Conservation (phyloP, 1,140 invertebrate genomes). For the Nephila pilipes region DNA sequence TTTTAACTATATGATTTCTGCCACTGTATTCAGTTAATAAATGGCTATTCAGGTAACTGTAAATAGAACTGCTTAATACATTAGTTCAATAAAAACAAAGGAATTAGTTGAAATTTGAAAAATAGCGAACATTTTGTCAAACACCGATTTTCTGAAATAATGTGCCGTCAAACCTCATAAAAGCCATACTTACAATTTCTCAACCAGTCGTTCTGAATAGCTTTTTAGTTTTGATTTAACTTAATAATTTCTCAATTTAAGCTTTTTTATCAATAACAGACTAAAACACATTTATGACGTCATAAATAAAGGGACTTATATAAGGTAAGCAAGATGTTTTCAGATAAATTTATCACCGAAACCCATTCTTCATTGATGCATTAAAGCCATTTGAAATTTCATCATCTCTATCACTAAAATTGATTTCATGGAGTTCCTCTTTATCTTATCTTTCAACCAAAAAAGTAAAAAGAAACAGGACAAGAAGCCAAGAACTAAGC, state of each 20-base stretch:
- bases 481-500: constrained; percentile 4
- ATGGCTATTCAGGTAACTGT: no score
- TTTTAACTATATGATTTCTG: no score
- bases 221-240: background rate
- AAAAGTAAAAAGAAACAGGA: background rate
- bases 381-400: background rate
- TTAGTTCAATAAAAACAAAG: no score
- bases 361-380: background rate
- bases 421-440: background rate
- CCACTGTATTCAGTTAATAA: no score
- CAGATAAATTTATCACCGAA: no score
- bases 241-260: background rate
- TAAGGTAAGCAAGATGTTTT: no score
- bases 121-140: no score
- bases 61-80: no score
- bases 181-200: background rate
- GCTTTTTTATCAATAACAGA: background rate
- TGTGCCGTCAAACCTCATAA: background rate
- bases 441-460: background rate
- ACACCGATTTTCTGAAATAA: background rate
- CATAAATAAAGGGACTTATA: background rate
- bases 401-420: constrained; percentile 1
- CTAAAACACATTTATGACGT: background rate
- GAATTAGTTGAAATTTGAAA: no score
- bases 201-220: background rate